These are phyloP conservation scores for Maniola jurtina DNA, from an alignment of 1,140 invertebrate genomes.

Conservation along the genomic window DNA sequence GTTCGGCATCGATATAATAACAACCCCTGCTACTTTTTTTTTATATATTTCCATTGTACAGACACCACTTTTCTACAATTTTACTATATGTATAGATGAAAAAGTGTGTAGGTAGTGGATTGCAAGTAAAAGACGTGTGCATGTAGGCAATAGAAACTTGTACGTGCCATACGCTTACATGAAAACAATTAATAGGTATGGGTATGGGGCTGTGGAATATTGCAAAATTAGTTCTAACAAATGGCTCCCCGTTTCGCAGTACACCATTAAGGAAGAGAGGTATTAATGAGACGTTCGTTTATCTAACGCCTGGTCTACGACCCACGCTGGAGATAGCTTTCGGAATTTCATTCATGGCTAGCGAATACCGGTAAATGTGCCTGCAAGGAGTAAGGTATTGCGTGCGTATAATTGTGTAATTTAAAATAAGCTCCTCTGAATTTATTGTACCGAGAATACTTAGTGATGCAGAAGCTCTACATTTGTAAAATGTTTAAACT, in stretches of 20 bases:
- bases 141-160: not conserved
- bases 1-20: no score
- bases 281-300: constrained; percentile 16
- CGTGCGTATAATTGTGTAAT: constrained; percentile 9
- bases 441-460: not conserved
- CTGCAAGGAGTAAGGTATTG: constrained; percentile 1
- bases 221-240: constrained; percentile 11
- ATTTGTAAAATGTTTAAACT: not conserved
- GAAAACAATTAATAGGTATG: constrained; percentile 9
- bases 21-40: no score
- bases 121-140: not conserved
- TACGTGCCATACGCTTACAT: not conserved
- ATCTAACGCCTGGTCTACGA: constrained; percentile 15
- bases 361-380: constrained; percentile 13
- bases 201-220: not conserved
- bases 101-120: no score
- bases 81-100: no score
- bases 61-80: no score
- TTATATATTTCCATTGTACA: no score
- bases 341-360: constrained; percentile 13
- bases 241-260: constrained; percentile 13
- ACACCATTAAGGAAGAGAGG: constrained; percentile 13
- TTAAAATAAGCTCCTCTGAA: constrained; percentile 5
- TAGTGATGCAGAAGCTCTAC: not conserved
- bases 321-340: constrained; percentile 16